Conservation (phyloP, 2,888 invertebrate genomes). For the Watsonalla binaria region DNA sequence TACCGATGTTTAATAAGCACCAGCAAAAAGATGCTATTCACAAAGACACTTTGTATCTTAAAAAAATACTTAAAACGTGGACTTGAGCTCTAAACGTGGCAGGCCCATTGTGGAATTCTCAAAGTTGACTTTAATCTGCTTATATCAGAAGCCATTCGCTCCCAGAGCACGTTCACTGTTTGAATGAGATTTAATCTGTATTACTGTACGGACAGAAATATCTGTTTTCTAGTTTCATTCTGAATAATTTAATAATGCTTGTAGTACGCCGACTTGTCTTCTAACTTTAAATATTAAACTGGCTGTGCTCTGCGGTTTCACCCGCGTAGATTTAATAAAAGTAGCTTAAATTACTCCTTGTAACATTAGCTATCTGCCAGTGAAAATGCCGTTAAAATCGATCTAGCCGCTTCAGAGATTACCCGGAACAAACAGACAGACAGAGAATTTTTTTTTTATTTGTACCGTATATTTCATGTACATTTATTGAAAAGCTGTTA, state of each 20-base stretch:
- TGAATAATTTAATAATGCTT: slow-evolving; percentile 68
- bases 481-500: too few species aligned
- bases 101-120: slow-evolving; percentile 45
- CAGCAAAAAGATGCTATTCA: slow-evolving; percentile 43
- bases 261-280: too few species aligned
- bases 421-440: too few species aligned
- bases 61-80: slow-evolving; percentile 40
- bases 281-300: too few species aligned
- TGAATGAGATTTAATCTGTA: slow-evolving; percentile 71
- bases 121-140: slow-evolving; percentile 64
- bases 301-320: too few species aligned
- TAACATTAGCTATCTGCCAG: too few species aligned
- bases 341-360: too few species aligned
- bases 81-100: slow-evolving; percentile 36
- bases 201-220: slow-evolving; percentile 52
- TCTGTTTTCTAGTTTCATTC: slow-evolving; percentile 44
- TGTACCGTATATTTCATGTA: too few species aligned
- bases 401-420: too few species aligned
- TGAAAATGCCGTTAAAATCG: too few species aligned
- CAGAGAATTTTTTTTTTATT: too few species aligned
- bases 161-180: slow-evolving; percentile 64
- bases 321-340: too few species aligned
- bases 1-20: slow-evolving; percentile 32
- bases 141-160: slow-evolving; percentile 63
- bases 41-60: slow-evolving; percentile 35